Evolutionary conservation across 2,797 vertebrate species (phyloP).

Genomic region (Carapus acus): DNA sequence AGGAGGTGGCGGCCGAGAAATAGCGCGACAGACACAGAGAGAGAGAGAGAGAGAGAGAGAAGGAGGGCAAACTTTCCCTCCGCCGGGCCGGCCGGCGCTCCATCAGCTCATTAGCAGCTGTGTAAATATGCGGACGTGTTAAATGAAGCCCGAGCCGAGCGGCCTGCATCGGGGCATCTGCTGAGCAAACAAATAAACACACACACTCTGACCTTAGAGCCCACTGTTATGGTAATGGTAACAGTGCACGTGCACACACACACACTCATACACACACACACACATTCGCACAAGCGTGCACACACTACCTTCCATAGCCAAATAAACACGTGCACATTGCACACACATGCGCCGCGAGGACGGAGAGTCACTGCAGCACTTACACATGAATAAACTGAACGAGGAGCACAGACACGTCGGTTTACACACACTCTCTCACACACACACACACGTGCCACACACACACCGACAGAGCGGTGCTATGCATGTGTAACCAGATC

Average conservation of each 20-base stretch:
- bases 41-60: constrained; percentile 7
- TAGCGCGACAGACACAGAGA: no score
- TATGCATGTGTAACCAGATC: constrained; percentile 58
- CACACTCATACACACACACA: constrained; percentile 6
- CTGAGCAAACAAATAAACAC: constrained; percentile 69
- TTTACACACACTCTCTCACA: not conserved
- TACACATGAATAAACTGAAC: not conserved
- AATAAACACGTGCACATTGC: not conserved
- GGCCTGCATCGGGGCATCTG: constrained; percentile 61
- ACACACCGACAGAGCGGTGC: constrained; percentile 19
- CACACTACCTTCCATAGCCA: not conserved
- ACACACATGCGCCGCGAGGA: not conserved
- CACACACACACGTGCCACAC: constrained; percentile 1
- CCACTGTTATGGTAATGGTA: constrained; percentile 31
- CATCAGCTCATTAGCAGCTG: constrained; percentile 69
- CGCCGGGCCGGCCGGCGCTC: constrained; percentile 35
- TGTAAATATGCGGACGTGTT: constrained; percentile 67
- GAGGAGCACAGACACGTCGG: not conserved
- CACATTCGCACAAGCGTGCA: constrained; percentile 2
- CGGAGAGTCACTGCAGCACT: no score
- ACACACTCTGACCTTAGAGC: constrained; percentile 49
- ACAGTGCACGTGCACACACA: constrained; percentile 1
- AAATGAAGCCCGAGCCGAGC: constrained; percentile 52
- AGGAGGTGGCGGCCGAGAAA: constrained; percentile 26
- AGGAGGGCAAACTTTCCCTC: constrained; percentile 2